phyloP scores from a whole-genome alignment of 2,797 vertebrate species.

The Amphiprion clarkii region DNA sequence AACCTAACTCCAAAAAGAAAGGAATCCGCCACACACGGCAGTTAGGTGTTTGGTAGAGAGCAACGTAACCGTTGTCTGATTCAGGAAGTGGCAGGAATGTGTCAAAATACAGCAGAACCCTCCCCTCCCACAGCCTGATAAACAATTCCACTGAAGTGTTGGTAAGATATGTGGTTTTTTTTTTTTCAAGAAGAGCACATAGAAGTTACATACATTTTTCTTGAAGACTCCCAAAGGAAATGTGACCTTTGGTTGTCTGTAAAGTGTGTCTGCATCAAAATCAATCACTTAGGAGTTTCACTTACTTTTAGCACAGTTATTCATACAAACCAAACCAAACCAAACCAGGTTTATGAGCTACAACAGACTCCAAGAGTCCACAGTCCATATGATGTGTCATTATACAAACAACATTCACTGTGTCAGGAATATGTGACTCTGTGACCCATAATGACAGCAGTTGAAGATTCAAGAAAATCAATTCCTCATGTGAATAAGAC shows the following conservation, averaged over 20 bases:
- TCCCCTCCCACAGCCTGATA: background rate
- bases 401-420: background rate
- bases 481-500: background rate
- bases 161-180: no score
- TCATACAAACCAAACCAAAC: background rate
- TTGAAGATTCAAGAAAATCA: background rate
- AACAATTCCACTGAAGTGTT: background rate
- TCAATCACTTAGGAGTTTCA: no score
- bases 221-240: no score
- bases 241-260: no score
- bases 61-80: background rate
- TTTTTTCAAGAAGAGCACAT: background rate
- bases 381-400: background rate
- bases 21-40: background rate
- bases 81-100: conserved; percentile 29
- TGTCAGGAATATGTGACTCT: background rate
- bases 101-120: background rate
- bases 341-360: background rate
- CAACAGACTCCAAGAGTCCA: background rate
- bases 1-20: background rate
- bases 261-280: no score
- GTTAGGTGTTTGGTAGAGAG: background rate
- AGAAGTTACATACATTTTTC: no score
- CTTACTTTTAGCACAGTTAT: background rate
- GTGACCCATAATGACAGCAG: no score